phyloP scores from a whole-genome alignment of 1,140 invertebrate species.

The Teleopsis dalmanni region DNA sequence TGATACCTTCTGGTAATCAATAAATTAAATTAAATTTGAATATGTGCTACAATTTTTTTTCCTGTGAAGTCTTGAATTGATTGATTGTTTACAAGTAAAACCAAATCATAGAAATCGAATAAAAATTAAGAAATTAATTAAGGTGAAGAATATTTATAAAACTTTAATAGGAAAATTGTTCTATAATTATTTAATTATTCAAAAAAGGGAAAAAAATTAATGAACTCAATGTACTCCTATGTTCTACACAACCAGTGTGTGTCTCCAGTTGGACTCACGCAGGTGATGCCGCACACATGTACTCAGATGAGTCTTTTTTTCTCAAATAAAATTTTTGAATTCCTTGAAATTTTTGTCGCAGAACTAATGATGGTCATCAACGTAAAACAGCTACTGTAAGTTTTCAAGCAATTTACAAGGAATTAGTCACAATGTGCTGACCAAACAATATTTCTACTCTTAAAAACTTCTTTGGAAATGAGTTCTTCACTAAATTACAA shows the following conservation, averaged over 20 bases:
- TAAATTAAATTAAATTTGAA: background rate
- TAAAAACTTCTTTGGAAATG: too few relatives aligned
- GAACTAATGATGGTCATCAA: constrained; percentile 43
- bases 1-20: too few relatives aligned
- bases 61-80: too few relatives aligned
- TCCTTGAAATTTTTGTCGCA: constrained; percentile 40
- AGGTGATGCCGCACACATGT: constrained; percentile 1
- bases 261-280: background rate
- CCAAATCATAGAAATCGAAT: too few relatives aligned
- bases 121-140: too few relatives aligned
- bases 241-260: background rate
- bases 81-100: too few relatives aligned
- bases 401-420: too few relatives aligned
- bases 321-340: constrained; percentile 18
- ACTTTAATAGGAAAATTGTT: background rate
- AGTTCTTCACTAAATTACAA: too few relatives aligned
- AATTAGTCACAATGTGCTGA: too few relatives aligned
- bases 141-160: too few relatives aligned
- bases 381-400: constrained; percentile 28
- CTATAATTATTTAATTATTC: too few relatives aligned
- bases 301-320: background rate
- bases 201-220: background rate
- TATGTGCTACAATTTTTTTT: background rate
- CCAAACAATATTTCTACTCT: too few relatives aligned
- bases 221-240: background rate